Evolutionary conservation across 2,797 vertebrate species (phyloP), one percentile per base, ranked within the genome.

Genomic region (Eleutherodactylus coqui): DNA sequence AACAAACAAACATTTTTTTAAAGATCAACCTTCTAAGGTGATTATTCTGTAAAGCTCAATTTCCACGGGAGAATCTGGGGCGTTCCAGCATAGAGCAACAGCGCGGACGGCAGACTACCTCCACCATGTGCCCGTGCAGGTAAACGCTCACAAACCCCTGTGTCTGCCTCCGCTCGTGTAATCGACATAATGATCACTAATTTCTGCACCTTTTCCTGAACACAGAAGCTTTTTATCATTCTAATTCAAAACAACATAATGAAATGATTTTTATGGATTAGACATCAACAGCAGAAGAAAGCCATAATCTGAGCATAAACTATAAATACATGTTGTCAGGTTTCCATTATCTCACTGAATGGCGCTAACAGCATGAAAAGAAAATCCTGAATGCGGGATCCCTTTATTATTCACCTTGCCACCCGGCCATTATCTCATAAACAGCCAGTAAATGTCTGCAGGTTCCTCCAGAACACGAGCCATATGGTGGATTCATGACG

Each of bases 281-380:
- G 69, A 83, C 69, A 60, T 83, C 67, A 83, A 83, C 69, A 83
- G 45, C 81, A 75, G 58, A 82, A 16, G 32, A 55, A 82, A 83
- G 67, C 49, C 81, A 58, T 72, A 73, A 72, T 73, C 70, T 82
- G 62, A 82, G 79, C 36, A 49, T 82, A 82, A 64, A 70, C 45
- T 82, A 70, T 82, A 82, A 82, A 70, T 82, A 53, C 45, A 70
- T 53, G 79, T 69, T 82, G 64, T 82, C 79, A 82, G 45, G 53
- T 47, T 82, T 16, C 79, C 47, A 82, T 82, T 82, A 82, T 82
- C 62, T 70, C 45, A 51, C 62, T 70, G 64, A 69, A 82, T 49
- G 51, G 64, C 34, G 64, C 62, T 82, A 82, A 82, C 64, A 27
- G 32, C 70, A 82, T 82, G 79, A 70, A 82, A 53, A 82, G 79